Base-by-base conservation (phyloP, 35 echinoderm and acorn worm species). In the Lytechinus pictus region DNA sequence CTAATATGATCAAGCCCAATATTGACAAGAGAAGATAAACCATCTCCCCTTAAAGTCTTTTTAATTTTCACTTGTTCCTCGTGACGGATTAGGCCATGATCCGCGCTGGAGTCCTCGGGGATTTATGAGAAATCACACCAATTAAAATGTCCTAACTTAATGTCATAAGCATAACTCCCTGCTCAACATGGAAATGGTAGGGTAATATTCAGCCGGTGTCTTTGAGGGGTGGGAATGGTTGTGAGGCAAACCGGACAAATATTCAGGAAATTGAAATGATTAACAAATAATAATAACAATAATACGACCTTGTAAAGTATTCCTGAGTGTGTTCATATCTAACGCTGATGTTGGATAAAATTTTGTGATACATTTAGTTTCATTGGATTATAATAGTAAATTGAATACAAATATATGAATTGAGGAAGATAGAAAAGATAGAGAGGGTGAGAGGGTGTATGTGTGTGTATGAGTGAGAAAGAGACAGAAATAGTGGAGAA, bases 41-140 rank as follows among this genome's bases (percentile, higher is more conserved):
- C 66, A 79, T 79, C 16, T 79, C 66, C 21, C 33, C n/a, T 79
- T 3, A 79, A 79, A n/a, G 19, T 24, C 19, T 79, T 24, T 79
- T 79, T 24, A 79, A 24, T 79, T 79, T 79, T 16, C 66, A 79
- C 66, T 79, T 79, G 66, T 79, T 79, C 8, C 66, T 79, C n/a
- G 19, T 5, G 8, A 79, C n/a, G 66, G 66, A 79, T 79, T 79
- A 79, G 19, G 1, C 16, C 6, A n/a, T 79, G 66, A 79, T 79
- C 66, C 66, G 16, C 16, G 66, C 0, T n/a, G 66, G 66, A 79
- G 66, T 79, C 66, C 66, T 79, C 66, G 0, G 66, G 66, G 66
- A 79, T 79, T 79, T 79, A 79, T 79, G 66, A 79, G 66, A 79
- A 79, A 79, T 79, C 66, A 79, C 66, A 79, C 66, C 66, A 79